These are phyloP conservation scores for Sanderia malayensis DNA, from an alignment of 30 jellyfish, hydroid and myxozoan genomes.

Conservation along the genomic window DNA sequence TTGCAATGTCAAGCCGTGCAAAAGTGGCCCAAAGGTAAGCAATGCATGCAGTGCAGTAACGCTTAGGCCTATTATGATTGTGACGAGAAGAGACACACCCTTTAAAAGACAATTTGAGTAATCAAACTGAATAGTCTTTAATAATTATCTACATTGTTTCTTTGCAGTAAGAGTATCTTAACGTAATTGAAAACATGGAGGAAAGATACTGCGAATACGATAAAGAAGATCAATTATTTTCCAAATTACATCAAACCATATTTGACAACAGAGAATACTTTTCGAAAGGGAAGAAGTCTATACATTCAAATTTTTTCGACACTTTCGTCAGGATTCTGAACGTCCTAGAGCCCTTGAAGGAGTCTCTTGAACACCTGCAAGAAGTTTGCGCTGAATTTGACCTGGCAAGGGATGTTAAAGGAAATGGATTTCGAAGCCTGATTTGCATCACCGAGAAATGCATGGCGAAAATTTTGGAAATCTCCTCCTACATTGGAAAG, in stretches of 20 bases:
- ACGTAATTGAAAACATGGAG: no score
- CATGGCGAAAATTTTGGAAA: conserved; percentile 56
- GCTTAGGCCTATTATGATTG: no score
- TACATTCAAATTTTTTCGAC: conserved; percentile 41
- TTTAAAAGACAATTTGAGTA: no score
- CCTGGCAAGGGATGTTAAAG: conserved; percentile 37
- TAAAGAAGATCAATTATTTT: conserved; percentile 35
- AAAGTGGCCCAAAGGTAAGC: no score
- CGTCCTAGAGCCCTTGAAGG: conserved; percentile 77
- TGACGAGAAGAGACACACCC: neutral
- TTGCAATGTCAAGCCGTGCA: no score
- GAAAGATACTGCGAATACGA: conserved; percentile 45
- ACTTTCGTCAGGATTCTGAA: conserved; percentile 67
- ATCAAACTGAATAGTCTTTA: no score
- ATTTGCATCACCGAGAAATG: conserved; percentile 69
- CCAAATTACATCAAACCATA: conserved; percentile 41
- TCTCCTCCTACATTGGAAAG: conserved; percentile 46
- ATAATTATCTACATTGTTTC: no score
- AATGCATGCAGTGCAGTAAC: no score
- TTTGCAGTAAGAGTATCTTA: no score
- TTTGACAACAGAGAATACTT: conserved; percentile 49
- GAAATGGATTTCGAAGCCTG: conserved; percentile 94
- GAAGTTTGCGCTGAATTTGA: conserved; percentile 51
- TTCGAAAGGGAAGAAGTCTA: conserved; percentile 41
- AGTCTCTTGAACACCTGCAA: conserved; percentile 64